Evolutionary conservation across 2,888 invertebrate genomes (phyloP).

Genomic region (Protonemura montana): DNA sequence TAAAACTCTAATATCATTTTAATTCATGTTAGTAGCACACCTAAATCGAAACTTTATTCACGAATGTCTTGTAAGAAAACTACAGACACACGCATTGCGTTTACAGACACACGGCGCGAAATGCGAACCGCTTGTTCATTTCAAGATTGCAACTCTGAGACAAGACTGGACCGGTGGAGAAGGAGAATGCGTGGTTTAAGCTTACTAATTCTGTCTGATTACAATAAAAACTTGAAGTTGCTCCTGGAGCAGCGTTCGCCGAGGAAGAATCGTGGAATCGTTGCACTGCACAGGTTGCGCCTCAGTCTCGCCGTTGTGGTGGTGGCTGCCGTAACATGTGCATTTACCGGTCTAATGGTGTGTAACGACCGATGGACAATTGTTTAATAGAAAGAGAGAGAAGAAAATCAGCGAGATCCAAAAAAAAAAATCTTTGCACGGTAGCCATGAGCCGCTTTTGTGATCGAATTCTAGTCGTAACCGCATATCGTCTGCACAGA

Average conservation of each 20-base stretch:
- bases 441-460: neutral
- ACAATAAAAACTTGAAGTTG: slow-evolving; percentile 3
- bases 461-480: neutral
- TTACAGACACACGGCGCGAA: neutral
- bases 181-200: neutral
- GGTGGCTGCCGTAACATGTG: neutral
- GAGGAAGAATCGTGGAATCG: slow-evolving; percentile 14
- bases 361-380: slow-evolving; percentile 32
- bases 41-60: too few relatives aligned
- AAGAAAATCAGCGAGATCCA: slow-evolving; percentile 15
- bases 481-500: slow-evolving; percentile 25
- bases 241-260: neutral
- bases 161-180: neutral
- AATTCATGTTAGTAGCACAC: neutral
- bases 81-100: too few relatives aligned
- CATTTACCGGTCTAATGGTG: slow-evolving; percentile 35
- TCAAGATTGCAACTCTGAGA: neutral
- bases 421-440: neutral
- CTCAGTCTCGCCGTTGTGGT: neutral
- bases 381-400: slow-evolving; percentile 34
- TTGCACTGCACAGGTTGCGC: neutral
- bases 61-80: too few relatives aligned
- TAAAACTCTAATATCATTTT: neutral
- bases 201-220: slow-evolving; percentile 12
- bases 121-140: neutral